Base-by-base conservation (phyloP, 2,113 vertebrate genomes). In the Pelusios castaneus region DNA sequence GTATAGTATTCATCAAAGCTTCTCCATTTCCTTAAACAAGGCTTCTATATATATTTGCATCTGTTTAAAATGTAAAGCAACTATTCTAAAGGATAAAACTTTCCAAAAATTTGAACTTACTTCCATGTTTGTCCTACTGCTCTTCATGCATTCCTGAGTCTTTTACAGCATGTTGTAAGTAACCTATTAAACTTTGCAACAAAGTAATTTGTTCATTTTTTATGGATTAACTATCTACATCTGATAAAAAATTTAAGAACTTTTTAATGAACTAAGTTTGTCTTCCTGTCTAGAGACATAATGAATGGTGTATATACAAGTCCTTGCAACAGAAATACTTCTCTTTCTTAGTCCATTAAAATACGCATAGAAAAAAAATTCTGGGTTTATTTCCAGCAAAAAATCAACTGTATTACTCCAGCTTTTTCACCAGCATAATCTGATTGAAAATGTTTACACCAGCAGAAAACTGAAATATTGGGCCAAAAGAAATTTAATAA, bases 191-290 rank as follows among this genome's bases (percentile, higher is more conserved):
- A 94, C 63, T 90, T 90, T 6, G 19, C 29, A 58, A 89, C 93
- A 73, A 94, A 87, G 85, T 13, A 25, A 49, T 96, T 96, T 92
- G 83, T 76, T 96, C 85, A 79, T 84, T 95, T 67, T 96, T 96
- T 93, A 95, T 93, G 82, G 95, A 97, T 97, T 95, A 96, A 96
- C 89, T 93, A 97, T 84, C 78, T 75, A 94, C 47, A 52, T 60
- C 81, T 96, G 89, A 97, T 97, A 91, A 96, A 97, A 96, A 94
- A 97, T 96, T 97, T 94, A 97, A 85, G 83, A 96, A 84, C 91
- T 92, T 96, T 88, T 84, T 94, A 97, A 97, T 92, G 95, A 96
- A 82, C 75, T 92, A 87, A 92, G 63, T 80, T 82, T 93, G 84
- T 95, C 89, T 49, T 94, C 25, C 84, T 94, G 81, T 85, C 90